phyloP scores from a whole-genome alignment of 1,140 invertebrate species.

The Tetragnatha versicolor region DNA sequence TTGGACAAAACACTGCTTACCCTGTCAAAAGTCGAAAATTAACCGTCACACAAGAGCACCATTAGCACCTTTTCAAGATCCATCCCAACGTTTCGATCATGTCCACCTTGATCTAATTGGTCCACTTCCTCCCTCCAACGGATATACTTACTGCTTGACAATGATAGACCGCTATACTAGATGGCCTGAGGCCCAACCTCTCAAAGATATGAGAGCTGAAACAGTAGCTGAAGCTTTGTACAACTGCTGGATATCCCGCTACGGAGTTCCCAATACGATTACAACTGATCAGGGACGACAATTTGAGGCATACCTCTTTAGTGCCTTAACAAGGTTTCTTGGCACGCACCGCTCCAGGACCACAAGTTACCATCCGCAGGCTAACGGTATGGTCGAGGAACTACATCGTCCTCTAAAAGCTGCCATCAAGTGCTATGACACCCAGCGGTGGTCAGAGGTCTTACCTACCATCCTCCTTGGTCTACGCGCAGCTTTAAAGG shows the following conservation, averaged over 20 bases:
- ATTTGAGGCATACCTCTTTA: slow-evolving; percentile 62
- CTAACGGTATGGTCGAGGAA: slow-evolving; percentile 63
- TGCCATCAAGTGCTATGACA: slow-evolving; percentile 54
- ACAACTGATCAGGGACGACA: slow-evolving; percentile 65
- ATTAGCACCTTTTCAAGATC: neutral
- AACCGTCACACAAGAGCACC: slow-evolving; percentile 46
- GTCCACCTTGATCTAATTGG: slow-evolving; percentile 68
- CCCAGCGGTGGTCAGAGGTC: slow-evolving; percentile 59
- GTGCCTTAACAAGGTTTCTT: slow-evolving; percentile 41
- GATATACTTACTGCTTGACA: slow-evolving; percentile 64
- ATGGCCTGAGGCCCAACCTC: slow-evolving; percentile 64
- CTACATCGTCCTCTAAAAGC: slow-evolving; percentile 64
- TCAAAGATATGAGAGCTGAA: slow-evolving; percentile 62
- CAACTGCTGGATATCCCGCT: slow-evolving; percentile 61
- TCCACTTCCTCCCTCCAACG: slow-evolving; percentile 62
- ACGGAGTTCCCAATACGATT: slow-evolving; percentile 59
- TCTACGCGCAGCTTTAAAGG: slow-evolving; percentile 58
- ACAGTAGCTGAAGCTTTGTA: slow-evolving; percentile 61
- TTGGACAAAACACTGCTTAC: slow-evolving; percentile 11
- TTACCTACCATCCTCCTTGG: slow-evolving; percentile 64
- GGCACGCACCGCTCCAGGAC: slow-evolving; percentile 28
- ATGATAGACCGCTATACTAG: slow-evolving; percentile 64
- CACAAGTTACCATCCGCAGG: slow-evolving; percentile 58
- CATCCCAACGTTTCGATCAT: slow-evolving; percentile 61
- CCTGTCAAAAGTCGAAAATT: slow-evolving; percentile 49